phyloP scores from a whole-genome alignment of 2,113 vertebrate genomes.

The Hemiprocne comata region DNA sequence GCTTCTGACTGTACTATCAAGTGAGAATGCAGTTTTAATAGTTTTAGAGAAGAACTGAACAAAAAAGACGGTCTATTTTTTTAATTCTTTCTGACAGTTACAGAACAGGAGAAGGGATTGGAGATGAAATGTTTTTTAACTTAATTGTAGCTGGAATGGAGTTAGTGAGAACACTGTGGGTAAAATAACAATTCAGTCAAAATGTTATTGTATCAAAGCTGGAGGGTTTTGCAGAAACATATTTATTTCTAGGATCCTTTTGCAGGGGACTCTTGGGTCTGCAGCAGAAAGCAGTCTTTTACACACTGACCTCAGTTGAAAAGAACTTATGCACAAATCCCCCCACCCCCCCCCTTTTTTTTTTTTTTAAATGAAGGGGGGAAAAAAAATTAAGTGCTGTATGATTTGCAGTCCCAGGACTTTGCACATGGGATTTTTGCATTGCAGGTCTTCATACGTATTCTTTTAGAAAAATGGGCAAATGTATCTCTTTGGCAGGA shows the following conservation, averaged over 20 bases:
- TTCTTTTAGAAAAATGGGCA: neutral
- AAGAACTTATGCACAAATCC: neutral
- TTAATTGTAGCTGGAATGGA: conserved; percentile 7
- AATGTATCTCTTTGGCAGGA: neutral
- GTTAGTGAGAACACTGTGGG: neutral
- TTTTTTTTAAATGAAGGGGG: neutral
- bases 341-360: no score
- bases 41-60: neutral
- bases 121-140: neutral
- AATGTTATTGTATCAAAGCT: conserved; percentile 39
- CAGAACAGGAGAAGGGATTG: neutral
- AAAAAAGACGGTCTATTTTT: neutral
- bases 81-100: neutral
- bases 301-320: neutral
- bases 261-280: conserved; percentile 12
- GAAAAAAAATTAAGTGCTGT: neutral
- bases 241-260: conserved; percentile 9
- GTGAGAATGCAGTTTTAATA: conserved; percentile 3
- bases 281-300: neutral
- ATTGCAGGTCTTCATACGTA: neutral
- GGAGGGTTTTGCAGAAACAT: conserved; percentile 8
- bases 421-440: neutral
- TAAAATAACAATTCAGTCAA: conserved; percentile 33
- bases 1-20: neutral
- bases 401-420: neutral